Conservation (phyloP, 2,797 vertebrate genomes). For the Hapalemur alaotrensis region DNA sequence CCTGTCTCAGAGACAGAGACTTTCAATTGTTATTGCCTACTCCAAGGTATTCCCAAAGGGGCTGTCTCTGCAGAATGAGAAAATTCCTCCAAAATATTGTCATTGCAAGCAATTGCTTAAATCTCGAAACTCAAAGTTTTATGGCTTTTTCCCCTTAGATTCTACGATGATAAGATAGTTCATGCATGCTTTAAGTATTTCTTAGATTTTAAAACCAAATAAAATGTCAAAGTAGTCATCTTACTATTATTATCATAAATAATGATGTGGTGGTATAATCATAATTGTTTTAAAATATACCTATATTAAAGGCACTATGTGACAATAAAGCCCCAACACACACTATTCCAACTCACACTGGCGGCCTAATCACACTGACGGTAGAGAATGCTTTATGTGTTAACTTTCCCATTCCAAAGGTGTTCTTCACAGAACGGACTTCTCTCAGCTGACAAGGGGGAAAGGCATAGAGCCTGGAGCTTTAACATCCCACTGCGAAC, state of each 20-base stretch:
- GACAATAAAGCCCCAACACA: not conserved
- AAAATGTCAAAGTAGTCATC: not conserved
- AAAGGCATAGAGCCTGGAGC: not conserved
- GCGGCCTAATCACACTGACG: not conserved
- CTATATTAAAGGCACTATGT: not conserved
- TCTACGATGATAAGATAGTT: not conserved
- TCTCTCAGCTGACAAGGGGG: not conserved
- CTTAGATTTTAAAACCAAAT: not conserved
- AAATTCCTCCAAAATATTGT: not conserved
- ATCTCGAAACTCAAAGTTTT: conserved; percentile 34
- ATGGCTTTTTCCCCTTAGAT: not conserved
- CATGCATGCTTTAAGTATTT: not conserved
- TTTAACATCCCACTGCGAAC: not conserved
- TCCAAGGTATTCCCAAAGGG: not conserved
- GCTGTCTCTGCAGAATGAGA: not conserved
- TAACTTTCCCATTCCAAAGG: not conserved
- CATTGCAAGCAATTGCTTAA: not conserved
- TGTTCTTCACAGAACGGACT: not conserved
- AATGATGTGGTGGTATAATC: not conserved
- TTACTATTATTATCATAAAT: not conserved
- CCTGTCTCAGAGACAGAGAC: not conserved
- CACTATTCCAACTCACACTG: not conserved
- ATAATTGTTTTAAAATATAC: not conserved
- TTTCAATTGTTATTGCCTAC: not conserved
- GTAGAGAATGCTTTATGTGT: not conserved